Evolutionary conservation across 53 echinoderm and acorn worm species (phyloP), one percentile per base, ranked within the genome.

Genomic region (Glandiceps talaboti): DNA sequence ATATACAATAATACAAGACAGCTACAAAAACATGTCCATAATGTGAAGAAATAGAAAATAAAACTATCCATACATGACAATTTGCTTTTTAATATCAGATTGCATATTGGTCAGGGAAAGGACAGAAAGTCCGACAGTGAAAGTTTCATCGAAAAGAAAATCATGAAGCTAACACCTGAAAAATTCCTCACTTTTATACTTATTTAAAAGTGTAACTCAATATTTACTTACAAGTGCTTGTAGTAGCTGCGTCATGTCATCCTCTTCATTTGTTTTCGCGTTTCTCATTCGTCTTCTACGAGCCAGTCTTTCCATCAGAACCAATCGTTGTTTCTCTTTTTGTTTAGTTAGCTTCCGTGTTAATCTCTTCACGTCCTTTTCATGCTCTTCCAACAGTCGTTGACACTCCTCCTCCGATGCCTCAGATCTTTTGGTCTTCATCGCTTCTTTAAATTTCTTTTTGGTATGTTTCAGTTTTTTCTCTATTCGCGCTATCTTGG

Each of bases 351-450:
- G 83, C 75, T 84, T 85, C 1, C 76, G 77, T 75, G 84, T 82
- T 27, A 93, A 75, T 72, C 84, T 80, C 0, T 81, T 88, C 33
- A 86, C 84, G 77, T 97, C 93, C 76, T 83, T 77, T 73, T 90
- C 85, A 82, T 97, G 99, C 29, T 88, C 75, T 14, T 64, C 80
- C 25, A 97, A 83, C 28, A 97, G 76, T 27, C 82, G 81, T 32
- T 79, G 77, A 77, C 89, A 97, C 27, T 93, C 99, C 73, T 90
- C 86, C 25, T 91, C 86, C 1, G 99, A 87, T 33, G 91, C 1
- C 1, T 84, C 28, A 28, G 74, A 25, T 73, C 80, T 87, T 86
- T 89, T 91, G 30, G 90, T 87, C 20, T 20, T 45, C n/a, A n/a
- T n/a, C n/a, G n/a, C n/a, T 45, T 45, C 64, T 29, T 97, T 91